Base-by-base conservation (phyloP, 1,140 invertebrate genomes). In the Vanessa atalanta region DNA sequence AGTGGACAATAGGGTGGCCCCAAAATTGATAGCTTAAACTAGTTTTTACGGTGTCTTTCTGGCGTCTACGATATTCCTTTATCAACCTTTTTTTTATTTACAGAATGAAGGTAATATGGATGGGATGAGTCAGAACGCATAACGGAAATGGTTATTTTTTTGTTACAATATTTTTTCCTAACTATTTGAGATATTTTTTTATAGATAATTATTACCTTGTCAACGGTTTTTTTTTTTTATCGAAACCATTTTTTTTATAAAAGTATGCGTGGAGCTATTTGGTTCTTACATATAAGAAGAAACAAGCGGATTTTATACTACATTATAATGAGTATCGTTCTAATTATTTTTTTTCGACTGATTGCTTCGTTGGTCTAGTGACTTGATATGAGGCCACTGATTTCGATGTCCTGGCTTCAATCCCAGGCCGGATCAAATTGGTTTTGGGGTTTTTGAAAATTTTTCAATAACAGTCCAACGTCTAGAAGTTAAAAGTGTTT, bases 1-100 rank as follows among this genome's bases (percentile, higher is more conserved):
- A 75, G 73, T 70, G 75, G 74, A 80, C 73, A 72, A 75, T 73
- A 65, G 76, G 79, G 77, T 80, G 71, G 67, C 57, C 69, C 60
- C 16, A 65, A 77, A 79, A 75, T 72, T 73, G 71, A 78, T 73
- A 77, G 63, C 71, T 73, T 77, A 73, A 77, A 73, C 67, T 73
- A 64, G 69, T 65, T 76, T 76, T 76, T 76, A 65, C 51, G 50
- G 70, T 63, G 43, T 51, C 47, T 65, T 76, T 76, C 63, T 63
- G 50, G 70, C 43, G 43, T 37, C 47, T 65, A 63, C 50, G 61
- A 65, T 72, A 72, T 47, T 63, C 50, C 65, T 72, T 72, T 72
- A 72, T 66, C 70, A 64, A 48, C 16, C 47, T 48, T 71, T 71
- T 70, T 65, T 65, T 37, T 70, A 63, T 70, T 70, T 70, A 50